phyloP scores from a whole-genome alignment of 2,797 vertebrate species.

The Manis crassicaudata region DNA sequence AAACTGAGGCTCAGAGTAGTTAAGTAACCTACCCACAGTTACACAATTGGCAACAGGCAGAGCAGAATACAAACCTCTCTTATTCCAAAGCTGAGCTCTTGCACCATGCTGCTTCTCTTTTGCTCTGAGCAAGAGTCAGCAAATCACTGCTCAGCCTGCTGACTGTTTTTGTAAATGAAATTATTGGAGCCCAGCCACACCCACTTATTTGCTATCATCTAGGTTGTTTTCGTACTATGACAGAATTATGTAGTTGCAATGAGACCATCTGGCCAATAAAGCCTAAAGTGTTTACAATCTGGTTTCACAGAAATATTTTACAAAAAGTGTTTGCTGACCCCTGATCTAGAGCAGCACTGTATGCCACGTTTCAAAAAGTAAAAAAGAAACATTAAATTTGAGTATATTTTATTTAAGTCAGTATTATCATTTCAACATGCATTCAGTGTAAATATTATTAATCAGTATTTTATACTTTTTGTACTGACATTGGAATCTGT shows the following conservation, averaged over 20 bases:
- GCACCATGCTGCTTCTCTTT: neutral
- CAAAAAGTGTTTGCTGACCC: neutral
- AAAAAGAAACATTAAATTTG: conserved; percentile 6
- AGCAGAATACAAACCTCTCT: neutral
- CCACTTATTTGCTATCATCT: neutral
- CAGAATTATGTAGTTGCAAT: neutral
- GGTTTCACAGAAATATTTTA: conserved; percentile 16
- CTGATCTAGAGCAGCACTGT: neutral
- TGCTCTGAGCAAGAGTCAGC: neutral
- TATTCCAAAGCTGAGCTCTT: neutral
- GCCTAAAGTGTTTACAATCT: conserved; percentile 11
- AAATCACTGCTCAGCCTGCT: neutral
- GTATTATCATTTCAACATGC: neutral
- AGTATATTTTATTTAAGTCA: conserved; percentile 20
- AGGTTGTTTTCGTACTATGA: neutral
- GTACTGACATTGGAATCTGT: neutral
- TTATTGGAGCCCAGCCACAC: neutral
- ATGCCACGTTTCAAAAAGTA: neutral
- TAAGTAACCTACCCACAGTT: neutral
- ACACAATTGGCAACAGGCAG: neutral
- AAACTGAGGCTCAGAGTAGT: neutral
- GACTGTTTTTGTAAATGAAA: neutral
- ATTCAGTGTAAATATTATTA: neutral
- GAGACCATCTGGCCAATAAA: neutral
- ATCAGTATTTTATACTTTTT: conserved; percentile 8